phyloP scores from a whole-genome alignment of 1,140 invertebrate genomes.

The Eubasilissa regina region DNA sequence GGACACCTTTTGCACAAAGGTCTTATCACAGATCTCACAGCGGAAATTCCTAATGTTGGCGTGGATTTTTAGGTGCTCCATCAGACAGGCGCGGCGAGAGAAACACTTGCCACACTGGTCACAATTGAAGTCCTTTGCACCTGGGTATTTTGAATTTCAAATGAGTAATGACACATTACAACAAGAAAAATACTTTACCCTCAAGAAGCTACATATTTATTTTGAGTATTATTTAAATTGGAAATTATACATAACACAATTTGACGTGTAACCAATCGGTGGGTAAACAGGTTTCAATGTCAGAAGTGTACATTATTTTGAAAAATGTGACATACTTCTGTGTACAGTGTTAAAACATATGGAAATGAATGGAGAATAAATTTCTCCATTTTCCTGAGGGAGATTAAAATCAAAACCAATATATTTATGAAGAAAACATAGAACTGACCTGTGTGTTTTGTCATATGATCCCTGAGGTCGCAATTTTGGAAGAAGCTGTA shows the following conservation, averaged over 20 bases:
- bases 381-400: too few species aligned
- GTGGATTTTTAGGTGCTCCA: constrained; percentile 85
- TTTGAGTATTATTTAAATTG: too few species aligned
- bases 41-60: constrained; percentile 67
- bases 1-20: constrained; percentile 63
- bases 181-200: too few species aligned
- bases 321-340: too few species aligned
- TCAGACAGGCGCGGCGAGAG: constrained; percentile 65
- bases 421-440: background rate
- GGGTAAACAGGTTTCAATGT: too few species aligned
- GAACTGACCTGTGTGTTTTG: constrained; percentile 64
- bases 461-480: constrained; percentile 63
- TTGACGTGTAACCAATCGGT: too few species aligned
- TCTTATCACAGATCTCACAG: constrained; percentile 64
- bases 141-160: background rate
- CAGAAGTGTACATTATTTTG: too few species aligned
- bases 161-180: constrained; percentile 5
- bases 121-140: constrained; percentile 67
- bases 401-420: too few species aligned
- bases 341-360: too few species aligned
- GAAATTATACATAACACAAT: too few species aligned
- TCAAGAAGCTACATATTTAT: background rate
- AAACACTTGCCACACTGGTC: constrained; percentile 64
- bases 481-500: constrained; percentile 36
- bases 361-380: too few species aligned